phyloP scores from a whole-genome alignment of 2,113 vertebrate genomes.

The Pterophyllum scalare region DNA sequence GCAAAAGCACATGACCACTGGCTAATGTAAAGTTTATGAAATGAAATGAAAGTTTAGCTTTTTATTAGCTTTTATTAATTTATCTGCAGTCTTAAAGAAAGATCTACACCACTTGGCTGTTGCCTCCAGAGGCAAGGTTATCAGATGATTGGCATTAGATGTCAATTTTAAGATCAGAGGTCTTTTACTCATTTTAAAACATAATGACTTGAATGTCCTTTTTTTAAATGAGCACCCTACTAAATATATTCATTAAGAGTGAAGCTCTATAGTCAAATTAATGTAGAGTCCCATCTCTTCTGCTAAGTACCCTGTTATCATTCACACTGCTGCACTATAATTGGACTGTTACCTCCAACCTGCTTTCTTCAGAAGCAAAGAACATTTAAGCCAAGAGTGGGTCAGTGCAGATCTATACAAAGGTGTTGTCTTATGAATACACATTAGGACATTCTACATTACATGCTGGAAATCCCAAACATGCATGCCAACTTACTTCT shows the following conservation, averaged over 20 bases:
- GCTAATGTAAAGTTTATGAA: too few species aligned
- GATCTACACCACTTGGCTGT: neutral
- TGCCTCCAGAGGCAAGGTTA: neutral
- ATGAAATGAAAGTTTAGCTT: neutral
- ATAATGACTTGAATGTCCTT: neutral
- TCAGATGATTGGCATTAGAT: neutral
- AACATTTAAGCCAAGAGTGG: neutral
- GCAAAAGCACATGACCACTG: neutral
- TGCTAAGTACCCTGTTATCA: neutral
- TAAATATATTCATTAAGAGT: neutral
- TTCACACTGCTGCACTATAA: neutral
- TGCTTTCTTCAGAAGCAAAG: neutral
- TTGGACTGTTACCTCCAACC: neutral
- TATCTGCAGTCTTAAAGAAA: neutral
- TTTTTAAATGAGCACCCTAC: neutral
- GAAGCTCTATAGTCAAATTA: neutral
- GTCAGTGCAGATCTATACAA: neutral
- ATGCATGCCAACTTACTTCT: slow-evolving; percentile 79
- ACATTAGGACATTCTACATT: too few species aligned
- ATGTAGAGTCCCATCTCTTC: neutral
- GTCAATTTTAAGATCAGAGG: too few species aligned
- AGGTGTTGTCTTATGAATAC: too few species aligned
- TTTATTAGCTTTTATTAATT: neutral
- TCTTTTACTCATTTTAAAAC: neutral
- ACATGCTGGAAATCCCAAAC: neutral